Percentiles rank a stretch among this genome's conserved stretches.
phyloP scores from a whole-genome alignment of 2,113 vertebrate genomes.

The Corvus cornix region DNA sequence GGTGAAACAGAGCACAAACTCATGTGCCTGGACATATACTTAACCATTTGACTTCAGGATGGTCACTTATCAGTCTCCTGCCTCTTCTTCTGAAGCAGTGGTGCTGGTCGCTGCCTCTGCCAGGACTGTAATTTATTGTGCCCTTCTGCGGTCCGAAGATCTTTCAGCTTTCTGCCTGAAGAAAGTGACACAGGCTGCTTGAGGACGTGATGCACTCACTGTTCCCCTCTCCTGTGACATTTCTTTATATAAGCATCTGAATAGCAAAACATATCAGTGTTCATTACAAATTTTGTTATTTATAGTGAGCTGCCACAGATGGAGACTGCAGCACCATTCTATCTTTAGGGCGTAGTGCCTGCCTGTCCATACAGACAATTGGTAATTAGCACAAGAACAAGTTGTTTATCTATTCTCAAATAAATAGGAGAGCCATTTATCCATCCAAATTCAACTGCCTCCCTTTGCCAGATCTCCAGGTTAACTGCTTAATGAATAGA shows the following conservation, averaged over 20 bases:
- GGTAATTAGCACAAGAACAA: conserved; percentile 54
- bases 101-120: neutral
- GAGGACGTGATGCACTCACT: neutral
- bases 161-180: neutral
- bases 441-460: neutral
- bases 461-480: neutral
- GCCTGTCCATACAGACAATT: conserved; percentile 36
- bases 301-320: conserved; percentile 46
- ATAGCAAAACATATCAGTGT: neutral
- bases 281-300: conserved; percentile 55
- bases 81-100: neutral
- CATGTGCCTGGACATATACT: neutral
- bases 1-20: neutral
- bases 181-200: neutral
- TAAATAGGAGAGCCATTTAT: conserved; percentile 23
- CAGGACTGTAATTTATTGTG: neutral
- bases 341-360: conserved; percentile 36
- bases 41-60: neutral
- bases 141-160: neutral
- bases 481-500: conserved; percentile 28
- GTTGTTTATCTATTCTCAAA: conserved; percentile 49
- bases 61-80: neutral
- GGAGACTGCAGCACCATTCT: conserved; percentile 25
- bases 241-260: conserved; percentile 23
- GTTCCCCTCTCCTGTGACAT: neutral